Evolutionary conservation across 2,113 vertebrate species (phyloP).

Genomic region (Genyomyrus donnyi): DNA sequence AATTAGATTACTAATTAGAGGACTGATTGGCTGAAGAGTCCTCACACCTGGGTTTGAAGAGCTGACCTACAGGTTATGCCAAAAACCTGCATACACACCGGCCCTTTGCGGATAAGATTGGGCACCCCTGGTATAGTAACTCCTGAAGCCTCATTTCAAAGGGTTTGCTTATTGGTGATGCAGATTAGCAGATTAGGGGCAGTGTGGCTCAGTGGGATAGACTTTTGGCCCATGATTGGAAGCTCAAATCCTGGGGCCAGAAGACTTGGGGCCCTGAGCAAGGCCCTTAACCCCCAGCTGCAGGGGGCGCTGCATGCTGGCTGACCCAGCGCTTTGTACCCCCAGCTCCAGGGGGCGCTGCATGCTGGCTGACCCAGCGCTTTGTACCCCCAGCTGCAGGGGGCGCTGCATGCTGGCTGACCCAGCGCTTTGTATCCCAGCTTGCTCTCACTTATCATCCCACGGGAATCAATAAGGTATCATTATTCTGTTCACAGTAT

Average conservation of each 20-base stretch:
- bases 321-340: too few relatives aligned
- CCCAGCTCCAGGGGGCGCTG: too few relatives aligned
- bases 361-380: too few relatives aligned
- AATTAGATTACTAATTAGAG: too few relatives aligned
- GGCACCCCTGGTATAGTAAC: background rate
- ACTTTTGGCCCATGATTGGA: background rate
- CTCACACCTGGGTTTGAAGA: too few relatives aligned
- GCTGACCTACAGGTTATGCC: too few relatives aligned
- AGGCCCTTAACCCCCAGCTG: background rate
- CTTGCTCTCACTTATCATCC: background rate
- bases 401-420: too few relatives aligned
- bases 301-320: too few relatives aligned
- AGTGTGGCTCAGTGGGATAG: background rate
- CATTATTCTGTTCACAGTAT: background rate
- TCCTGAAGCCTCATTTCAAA: background rate
- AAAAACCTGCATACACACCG: too few relatives aligned
- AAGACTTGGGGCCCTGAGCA: background rate
- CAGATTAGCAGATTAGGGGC: background rate
- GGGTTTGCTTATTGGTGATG: background rate
- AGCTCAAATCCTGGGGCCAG: background rate
- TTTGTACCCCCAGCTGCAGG: background rate
- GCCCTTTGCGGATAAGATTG: too few relatives aligned
- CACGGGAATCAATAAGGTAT: background rate
- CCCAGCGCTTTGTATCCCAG: too few relatives aligned
- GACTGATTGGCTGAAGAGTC: too few relatives aligned